These are phyloP conservation scores for Agriopis leucophaearia DNA, from an alignment of 2,888 invertebrate species.

Conservation along the genomic window DNA sequence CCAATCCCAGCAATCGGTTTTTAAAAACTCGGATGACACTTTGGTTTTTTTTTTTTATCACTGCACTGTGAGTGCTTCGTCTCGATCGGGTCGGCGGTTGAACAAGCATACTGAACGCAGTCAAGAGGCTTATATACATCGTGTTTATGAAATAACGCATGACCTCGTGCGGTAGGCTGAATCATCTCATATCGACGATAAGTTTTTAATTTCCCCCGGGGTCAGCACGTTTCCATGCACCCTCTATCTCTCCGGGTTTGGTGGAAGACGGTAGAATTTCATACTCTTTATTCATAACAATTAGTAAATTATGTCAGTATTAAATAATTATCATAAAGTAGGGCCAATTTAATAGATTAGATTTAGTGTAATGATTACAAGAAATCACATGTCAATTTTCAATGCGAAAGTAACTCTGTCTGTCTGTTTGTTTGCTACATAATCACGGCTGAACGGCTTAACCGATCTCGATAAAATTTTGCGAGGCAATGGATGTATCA, in stretches of 20 bases:
- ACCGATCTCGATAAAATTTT: no score
- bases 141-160: conserved; percentile 53
- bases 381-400: no score
- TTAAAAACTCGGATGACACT: conserved; percentile 35
- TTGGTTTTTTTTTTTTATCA: conserved; percentile 22
- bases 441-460: no score
- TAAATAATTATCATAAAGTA: not conserved
- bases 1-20: conserved; percentile 41
- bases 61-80: conserved; percentile 41
- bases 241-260: not conserved
- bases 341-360: no score
- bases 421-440: no score
- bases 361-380: no score
- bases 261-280: not conserved
- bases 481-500: no score
- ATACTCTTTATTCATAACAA: no score
- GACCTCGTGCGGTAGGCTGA: conserved; percentile 36
- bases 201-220: conserved; percentile 23
- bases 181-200: conserved; percentile 26
- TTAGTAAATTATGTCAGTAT: no score
- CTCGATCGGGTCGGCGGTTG: conserved; percentile 30
- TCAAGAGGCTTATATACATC: conserved; percentile 51
- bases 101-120: conserved; percentile 52
- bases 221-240: conserved; percentile 7
- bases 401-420: no score